phyloP scores from a whole-genome alignment of 1,140 invertebrate genomes.

The Notospermus geniculatus region DNA sequence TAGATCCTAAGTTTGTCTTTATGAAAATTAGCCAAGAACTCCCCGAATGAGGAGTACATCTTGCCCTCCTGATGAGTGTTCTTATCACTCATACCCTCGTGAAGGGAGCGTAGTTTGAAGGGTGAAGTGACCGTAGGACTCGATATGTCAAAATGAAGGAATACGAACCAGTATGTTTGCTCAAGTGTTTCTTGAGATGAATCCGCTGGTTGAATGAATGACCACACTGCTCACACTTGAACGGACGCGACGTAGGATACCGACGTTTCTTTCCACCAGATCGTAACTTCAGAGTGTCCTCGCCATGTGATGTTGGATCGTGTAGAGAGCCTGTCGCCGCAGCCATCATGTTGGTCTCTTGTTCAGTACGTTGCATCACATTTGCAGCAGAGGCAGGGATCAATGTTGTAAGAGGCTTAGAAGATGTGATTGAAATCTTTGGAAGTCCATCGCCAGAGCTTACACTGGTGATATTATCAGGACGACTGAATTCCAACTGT shows the following conservation, averaged over 20 bases:
- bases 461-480: too few relatives aligned
- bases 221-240: conserved; percentile 51
- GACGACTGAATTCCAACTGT: too few relatives aligned
- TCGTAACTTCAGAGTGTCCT: not conserved
- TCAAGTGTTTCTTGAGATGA: conserved; percentile 55
- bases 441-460: too few relatives aligned
- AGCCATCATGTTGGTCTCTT: conserved; percentile 2
- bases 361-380: not conserved
- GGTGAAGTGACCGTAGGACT: too few relatives aligned
- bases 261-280: conserved; percentile 26
- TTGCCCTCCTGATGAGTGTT: too few relatives aligned
- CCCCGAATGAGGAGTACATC: too few relatives aligned
- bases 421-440: not conserved
- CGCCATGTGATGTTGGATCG: not conserved
- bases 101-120: too few relatives aligned
- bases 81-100: too few relatives aligned
- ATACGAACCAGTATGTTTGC: conserved; percentile 54
- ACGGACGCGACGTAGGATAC: conserved; percentile 45
- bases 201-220: conserved; percentile 55
- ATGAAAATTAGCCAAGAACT: too few relatives aligned
- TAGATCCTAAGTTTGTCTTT: too few relatives aligned
- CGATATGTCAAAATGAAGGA: too few relatives aligned
- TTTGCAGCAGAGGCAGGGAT: too few relatives aligned
- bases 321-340: not conserved
- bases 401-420: not conserved